These are phyloP conservation scores for Lycocerus yunnanus DNA, from an alignment of 2,888 invertebrate genomes.

Conservation along the genomic window DNA sequence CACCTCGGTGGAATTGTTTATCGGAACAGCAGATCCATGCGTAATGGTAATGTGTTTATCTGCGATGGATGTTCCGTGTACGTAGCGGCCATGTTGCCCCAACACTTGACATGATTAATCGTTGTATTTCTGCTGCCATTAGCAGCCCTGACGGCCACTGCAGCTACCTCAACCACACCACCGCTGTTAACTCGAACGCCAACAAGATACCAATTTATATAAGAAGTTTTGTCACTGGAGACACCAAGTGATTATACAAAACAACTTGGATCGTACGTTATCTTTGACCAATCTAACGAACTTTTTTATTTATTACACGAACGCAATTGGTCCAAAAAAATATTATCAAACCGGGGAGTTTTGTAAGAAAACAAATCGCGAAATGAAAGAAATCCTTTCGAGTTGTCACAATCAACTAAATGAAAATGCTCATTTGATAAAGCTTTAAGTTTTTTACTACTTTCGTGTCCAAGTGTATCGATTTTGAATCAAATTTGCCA, in stretches of 20 bases:
- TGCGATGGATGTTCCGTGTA: slow-evolving; percentile 57
- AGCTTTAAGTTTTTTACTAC: neutral
- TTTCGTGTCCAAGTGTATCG: neutral
- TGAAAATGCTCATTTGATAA: neutral
- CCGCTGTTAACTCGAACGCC: slow-evolving; percentile 7
- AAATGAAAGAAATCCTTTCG: neutral
- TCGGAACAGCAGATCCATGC: slow-evolving; percentile 55
- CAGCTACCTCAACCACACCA: slow-evolving; percentile 33
- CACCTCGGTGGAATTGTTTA: slow-evolving; percentile 55
- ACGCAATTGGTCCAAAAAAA: neutral
- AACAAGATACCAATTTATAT: slow-evolving; percentile 18
- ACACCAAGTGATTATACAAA: neutral
- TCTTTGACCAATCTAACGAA: neutral
- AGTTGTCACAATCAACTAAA: neutral
- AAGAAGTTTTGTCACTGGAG: slow-evolving; percentile 14
- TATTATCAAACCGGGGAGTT: neutral
- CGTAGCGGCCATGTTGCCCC: slow-evolving; percentile 55
- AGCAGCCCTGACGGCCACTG: slow-evolving; percentile 50
- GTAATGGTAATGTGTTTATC: slow-evolving; percentile 55
- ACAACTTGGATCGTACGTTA: neutral
- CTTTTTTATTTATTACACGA: neutral
- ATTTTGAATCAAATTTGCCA: neutral
- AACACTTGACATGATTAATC: slow-evolving; percentile 58
- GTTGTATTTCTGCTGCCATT: slow-evolving; percentile 56
- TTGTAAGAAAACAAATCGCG: neutral